Evolutionary conservation across 2,113 vertebrate species (phyloP).

Genomic region (Marcusenius ussheri): DNA sequence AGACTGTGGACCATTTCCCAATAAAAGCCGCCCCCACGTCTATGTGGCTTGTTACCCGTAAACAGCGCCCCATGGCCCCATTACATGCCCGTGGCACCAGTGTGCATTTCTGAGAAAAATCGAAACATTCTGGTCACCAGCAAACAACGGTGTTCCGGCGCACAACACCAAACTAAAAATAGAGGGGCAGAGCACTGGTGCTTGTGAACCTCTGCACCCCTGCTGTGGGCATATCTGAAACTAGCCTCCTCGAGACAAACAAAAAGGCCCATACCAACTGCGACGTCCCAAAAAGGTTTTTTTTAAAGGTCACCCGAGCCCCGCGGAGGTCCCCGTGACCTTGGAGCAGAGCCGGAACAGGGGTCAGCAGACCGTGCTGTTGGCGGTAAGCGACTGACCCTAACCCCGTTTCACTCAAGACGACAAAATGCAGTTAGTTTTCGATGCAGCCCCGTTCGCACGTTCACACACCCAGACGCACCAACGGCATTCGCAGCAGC

Average conservation of each 20-base stretch:
- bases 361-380: not conserved
- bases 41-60: not conserved
- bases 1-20: not conserved
- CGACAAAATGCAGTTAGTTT: not conserved
- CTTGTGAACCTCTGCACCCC: not conserved
- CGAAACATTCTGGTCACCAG: not conserved
- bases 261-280: not conserved
- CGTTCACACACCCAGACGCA: not conserved
- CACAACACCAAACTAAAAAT: not conserved
- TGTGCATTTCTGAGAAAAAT: not conserved
- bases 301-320: not conserved
- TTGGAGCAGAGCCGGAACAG: not conserved
- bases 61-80: not conserved
- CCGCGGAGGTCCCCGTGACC: not conserved
- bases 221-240: not conserved
- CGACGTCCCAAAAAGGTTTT: not conserved
- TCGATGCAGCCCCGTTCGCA: not conserved
- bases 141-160: not conserved
- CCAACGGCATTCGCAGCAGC: not conserved
- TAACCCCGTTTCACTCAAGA: not conserved
- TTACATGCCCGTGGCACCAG: not conserved
- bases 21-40: not conserved
- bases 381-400: not conserved
- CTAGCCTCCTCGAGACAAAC: not conserved
- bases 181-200: not conserved